Evolutionary conservation across 2,888 invertebrate genomes (phyloP), one percentile per base, ranked within the genome.

Genomic region (Liposcelis brunnea): DNA sequence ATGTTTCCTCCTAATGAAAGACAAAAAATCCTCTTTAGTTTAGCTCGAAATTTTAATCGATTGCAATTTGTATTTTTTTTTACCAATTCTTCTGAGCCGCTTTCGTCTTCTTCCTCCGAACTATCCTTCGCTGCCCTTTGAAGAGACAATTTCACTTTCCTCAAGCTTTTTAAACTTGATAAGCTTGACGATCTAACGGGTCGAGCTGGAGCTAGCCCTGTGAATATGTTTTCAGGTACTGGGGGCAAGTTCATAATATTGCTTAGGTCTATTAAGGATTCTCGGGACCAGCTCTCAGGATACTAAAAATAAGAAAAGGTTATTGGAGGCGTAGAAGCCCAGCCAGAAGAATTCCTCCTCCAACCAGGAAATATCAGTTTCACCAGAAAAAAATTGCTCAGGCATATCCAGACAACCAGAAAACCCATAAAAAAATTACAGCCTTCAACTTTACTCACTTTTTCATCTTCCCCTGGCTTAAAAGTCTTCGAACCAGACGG

Each of bases 171-270:
- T 44, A 67, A 51, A 1, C 65, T 65, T 8, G 65, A 65, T 36
- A 66, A 55, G 52, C 66, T 66, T 2, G 64, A 63, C 2, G 65
- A 62, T 44, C 61, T 56, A 2, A 56, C 59, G 8, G 66, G 64
- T 52, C 61, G 62, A n/a, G 57, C 52, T 46, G 26, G 26, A 26
- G 26, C 26, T 8, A 61, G 64, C 49, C 60, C 57, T 2, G 63
- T 61, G 47, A 66, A 66, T 38, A 62, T 64, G 50, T 66, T 65
- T 55, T 67, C 67, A 1, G 66, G 67, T 1, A 67, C 66, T 2
- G 66, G 58, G 2, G 66, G 65, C 43, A 67, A 54, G 55, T 64
- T 65, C 0, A 59, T 57, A 2, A 65, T 60, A 45, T 57, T 62
- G 49, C 61, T 61, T 15, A 65, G 53, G 52, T 66, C 66, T 18